Evolutionary conservation across 2,888 invertebrate species (phyloP).

Genomic region (Himalopsyche anomala): DNA sequence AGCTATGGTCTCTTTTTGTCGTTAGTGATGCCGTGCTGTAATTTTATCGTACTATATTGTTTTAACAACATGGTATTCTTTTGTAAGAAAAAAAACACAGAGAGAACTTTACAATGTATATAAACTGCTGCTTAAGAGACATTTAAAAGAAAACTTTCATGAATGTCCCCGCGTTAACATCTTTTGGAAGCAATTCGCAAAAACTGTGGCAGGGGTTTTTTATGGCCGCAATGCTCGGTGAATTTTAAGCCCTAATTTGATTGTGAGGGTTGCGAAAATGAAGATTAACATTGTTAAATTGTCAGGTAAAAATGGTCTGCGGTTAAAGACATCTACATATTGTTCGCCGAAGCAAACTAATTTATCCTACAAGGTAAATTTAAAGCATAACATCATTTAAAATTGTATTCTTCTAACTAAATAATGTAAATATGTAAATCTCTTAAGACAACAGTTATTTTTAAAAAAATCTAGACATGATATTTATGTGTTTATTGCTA

Average conservation of each 20-base stretch:
- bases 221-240: slow-evolving; percentile 24
- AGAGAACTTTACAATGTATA: neutral
- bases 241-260: slow-evolving; percentile 40
- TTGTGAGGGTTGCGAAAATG: slow-evolving; percentile 20
- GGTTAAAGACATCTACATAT: slow-evolving; percentile 10
- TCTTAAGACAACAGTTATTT: no score
- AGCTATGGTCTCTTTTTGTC: no score
- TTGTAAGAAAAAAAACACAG: neutral
- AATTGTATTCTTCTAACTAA: no score
- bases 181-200: slow-evolving; percentile 29
- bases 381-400: no score
- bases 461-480: no score
- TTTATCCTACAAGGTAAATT: neutral
- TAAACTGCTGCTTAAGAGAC: neutral
- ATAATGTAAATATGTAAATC: no score
- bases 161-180: slow-evolving; percentile 35
- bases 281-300: slow-evolving; percentile 38
- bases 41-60: neutral
- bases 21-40: neutral
- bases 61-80: neutral
- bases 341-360: neutral
- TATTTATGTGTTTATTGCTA: no score
- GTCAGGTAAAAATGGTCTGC: slow-evolving; percentile 32
- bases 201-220: slow-evolving; percentile 34
- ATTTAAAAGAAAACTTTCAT: slow-evolving; percentile 3